Evolutionary conservation across 2,888 invertebrate species (phyloP), one percentile per base, ranked within the genome.

Genomic region (Alloscopus bannaensis): DNA sequence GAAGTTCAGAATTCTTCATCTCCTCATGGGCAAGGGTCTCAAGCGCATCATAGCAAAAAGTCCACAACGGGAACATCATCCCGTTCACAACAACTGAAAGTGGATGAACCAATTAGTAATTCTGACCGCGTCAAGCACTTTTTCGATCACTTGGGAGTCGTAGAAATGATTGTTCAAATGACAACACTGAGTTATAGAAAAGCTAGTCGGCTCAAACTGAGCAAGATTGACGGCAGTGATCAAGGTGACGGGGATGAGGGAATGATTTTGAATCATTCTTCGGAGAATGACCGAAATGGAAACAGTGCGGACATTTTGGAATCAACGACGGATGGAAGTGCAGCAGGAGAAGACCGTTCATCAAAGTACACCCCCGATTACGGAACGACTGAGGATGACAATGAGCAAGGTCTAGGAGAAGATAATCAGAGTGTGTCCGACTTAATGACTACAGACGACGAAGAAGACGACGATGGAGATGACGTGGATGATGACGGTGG

Each of bases 361-460:
- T 62, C 77, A 16, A 77, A 77, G 22, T 70, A 77, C 18, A 64
- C 47, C 29, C 62, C 82, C 13, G 82, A 68, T 42, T 75, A 45
- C 62, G 20, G 65, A 24, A 73, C 70, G 36, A 73, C 70, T 2
- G 78, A 78, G 28, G 81, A 81, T 2, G 82, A 81, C 26, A 82
- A 83, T 26, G 84, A 83, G 20, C 75, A 83, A 16, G 84, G 82
- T n/a, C 79, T 81, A 4, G 84, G 81, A 40, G 85, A 83, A 47
- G 86, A 86, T 50, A 86, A 86, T 76, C 84, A 83, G 40, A 83
- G 83, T 64, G 84, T 86, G 0, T 84, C 86, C 31, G 86, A 86
- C 59, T 70, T 86, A 28, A 86, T 85, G 84, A 86, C 86, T n/a
- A 86, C 85, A 2, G 86, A 86, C 75, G 85, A 86, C 73, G 86